Evolutionary conservation across 1,140 invertebrate genomes (phyloP), one percentile per base, ranked within the genome.

Genomic region (Dendroctonus ponderosae): DNA sequence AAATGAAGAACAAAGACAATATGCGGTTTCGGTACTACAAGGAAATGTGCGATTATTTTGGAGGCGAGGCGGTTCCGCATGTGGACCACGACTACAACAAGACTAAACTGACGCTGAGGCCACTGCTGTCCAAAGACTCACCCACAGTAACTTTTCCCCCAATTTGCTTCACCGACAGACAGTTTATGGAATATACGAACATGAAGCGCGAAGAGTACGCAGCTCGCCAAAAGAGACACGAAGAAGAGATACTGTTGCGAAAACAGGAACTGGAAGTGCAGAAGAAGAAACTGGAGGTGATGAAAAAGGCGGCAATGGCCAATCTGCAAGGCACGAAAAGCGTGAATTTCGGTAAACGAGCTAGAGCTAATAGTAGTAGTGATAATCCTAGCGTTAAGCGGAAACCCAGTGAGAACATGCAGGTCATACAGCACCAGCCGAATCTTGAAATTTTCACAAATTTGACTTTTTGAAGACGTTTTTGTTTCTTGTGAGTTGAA

Each of bases 271-370:
- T 68, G 14, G 66, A 68, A 7, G 37, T 68, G 9, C 60, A 68
- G 46, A 68, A 68, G 49, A 68, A 68, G 41, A 62, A 68, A 12
- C 39, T 68, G 59, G 66, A 68, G 40, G 66, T 68, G 11, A 62
- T 68, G 59, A 68, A 68, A 15, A 68, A 68, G 37, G 54, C 60
- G n/a, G 66, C 66, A 0, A 68, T 68, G 66, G 66, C 66, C 6
- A 62, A 57, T 14, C 9, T 59, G 46, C 66, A 60, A 15, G 54
- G 56, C 6, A 62, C 37, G 52, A 62, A 63, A 43, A 63, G 14
- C 11, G 50, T 68, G 7, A 68, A 68, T 68, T 68, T 68, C 42
- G 66, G 66, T 68, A 62, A 67, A 67, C 39, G 56, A 46, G 38
- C 49, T 11, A 67, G 61, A 67, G 26, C 11, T 48, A 52, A 12